Evolutionary conservation across 2,797 vertebrate species (phyloP).

Genomic region (Pogoniulus pusillus): DNA sequence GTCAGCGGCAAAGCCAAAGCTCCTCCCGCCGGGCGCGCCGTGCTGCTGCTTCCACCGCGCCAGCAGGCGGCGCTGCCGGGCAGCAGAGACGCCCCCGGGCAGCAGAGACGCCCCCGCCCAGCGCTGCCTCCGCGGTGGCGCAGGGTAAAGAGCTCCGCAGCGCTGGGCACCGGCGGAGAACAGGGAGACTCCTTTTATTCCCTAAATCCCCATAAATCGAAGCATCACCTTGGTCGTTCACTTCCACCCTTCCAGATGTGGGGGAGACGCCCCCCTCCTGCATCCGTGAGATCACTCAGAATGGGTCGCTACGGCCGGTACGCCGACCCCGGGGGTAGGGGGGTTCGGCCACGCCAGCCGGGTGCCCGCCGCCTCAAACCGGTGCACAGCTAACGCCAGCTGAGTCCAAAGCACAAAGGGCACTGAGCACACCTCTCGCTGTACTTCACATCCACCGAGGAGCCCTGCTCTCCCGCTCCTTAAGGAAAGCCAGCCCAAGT

Average conservation of each 20-base stretch:
- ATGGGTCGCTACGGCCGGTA: not conserved
- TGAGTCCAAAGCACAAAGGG: not conserved
- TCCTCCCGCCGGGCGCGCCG: not conserved
- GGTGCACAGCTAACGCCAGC: rapidly evolving
- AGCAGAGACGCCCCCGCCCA: not conserved
- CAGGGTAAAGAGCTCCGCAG: not conserved
- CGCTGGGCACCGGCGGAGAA: not conserved
- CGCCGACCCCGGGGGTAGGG: rapidly evolving
- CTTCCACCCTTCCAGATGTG: not conserved
- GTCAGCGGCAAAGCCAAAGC: not conserved
- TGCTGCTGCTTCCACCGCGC: not conserved
- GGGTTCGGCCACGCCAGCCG: rapidly evolving
- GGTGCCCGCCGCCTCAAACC: rapidly evolving
- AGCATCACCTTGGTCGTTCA: not conserved
- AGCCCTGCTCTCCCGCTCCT: not conserved
- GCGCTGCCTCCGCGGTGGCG: no score
- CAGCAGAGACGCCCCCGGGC: not conserved
- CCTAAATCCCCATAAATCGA: not conserved
- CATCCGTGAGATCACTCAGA: rapidly evolving
- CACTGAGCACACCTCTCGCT: rapidly evolving
- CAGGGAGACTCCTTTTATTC: no score
- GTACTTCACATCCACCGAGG: rapidly evolving
- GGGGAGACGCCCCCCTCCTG: not conserved
- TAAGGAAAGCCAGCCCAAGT: not conserved
- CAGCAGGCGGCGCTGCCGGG: conserved; percentile 54